Evolutionary conservation across 2,113 vertebrate species (phyloP).

Genomic region (Epinephelus fuscoguttatus): DNA sequence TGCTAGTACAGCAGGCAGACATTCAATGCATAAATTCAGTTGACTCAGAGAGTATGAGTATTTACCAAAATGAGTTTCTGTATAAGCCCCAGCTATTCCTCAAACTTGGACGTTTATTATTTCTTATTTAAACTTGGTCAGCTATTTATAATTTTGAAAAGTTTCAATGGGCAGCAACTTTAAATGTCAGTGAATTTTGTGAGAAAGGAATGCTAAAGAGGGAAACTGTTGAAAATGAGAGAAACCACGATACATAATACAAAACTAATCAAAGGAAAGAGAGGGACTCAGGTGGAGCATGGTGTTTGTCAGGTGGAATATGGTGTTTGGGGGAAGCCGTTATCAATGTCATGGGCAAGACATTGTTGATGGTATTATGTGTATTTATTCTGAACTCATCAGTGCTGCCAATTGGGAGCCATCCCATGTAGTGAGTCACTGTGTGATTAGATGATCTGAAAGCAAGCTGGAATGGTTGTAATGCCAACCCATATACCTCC

Average conservation of each 20-base stretch:
- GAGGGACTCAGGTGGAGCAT: not conserved
- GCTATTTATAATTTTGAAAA: constrained; percentile 7
- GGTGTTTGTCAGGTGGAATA: not conserved
- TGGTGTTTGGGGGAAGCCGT: constrained; percentile 11
- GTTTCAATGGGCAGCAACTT: not conserved
- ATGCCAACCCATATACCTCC: too few relatives aligned
- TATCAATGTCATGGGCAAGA: constrained; percentile 29
- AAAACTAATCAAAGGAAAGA: not conserved
- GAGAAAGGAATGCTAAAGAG: not conserved
- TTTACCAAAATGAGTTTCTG: constrained; percentile 41
- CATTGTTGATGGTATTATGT: constrained; percentile 29
- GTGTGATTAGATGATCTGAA: too few relatives aligned
- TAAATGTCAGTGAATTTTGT: not conserved
- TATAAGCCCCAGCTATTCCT: constrained; percentile 18
- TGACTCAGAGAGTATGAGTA: constrained; percentile 24
- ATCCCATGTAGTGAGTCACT: too few relatives aligned
- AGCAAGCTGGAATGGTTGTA: too few relatives aligned
- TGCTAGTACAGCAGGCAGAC: constrained; percentile 69
- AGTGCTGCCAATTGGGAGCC: not conserved
- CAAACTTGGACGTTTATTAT: not conserved
- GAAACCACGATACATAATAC: not conserved
- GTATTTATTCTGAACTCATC: constrained; percentile 40
- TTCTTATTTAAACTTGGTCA: not conserved
- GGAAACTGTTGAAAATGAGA: not conserved
- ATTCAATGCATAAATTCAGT: constrained; percentile 62